phyloP scores from a whole-genome alignment of 2,797 vertebrate genomes.

The Rhinella marina region DNA sequence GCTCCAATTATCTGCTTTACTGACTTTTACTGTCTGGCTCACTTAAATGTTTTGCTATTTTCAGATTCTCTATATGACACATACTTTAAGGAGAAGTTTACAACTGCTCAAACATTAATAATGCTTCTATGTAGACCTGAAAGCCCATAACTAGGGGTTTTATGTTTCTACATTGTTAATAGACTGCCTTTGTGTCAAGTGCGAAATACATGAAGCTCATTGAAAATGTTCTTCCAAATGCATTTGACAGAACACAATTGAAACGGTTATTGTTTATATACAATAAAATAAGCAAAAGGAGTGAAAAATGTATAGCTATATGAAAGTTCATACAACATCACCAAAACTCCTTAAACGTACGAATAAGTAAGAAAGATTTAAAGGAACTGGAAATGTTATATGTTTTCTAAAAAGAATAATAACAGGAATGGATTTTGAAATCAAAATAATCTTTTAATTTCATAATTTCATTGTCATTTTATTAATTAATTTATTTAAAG shows the following conservation, averaged over 20 bases:
- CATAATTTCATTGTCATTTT: too few species aligned
- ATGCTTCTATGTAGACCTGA: conserved; percentile 13
- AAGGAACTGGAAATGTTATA: background rate
- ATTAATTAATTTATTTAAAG: too few species aligned
- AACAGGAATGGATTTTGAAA: too few species aligned
- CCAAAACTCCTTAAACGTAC: too few species aligned
- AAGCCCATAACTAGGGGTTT: background rate
- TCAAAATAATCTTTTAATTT: too few species aligned
- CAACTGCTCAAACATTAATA: conserved; percentile 39
- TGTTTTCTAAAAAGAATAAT: background rate
- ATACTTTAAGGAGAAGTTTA: background rate
- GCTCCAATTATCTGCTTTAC: conserved; percentile 26
- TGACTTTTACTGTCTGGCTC: conserved; percentile 15
- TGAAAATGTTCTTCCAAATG: background rate
- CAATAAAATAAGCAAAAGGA: background rate
- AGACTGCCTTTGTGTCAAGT: conserved; percentile 6
- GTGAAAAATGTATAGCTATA: background rate
- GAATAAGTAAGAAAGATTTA: background rate
- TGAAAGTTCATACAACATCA: too few species aligned
- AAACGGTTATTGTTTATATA: background rate
- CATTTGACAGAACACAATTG: background rate
- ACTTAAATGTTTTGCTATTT: conserved; percentile 19
- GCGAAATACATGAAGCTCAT: conserved; percentile 17
- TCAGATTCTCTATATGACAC: background rate
- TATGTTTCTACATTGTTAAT: conserved; percentile 40